Evolutionary conservation across 2,888 invertebrate species (phyloP), one percentile per base, ranked within the genome.

Genomic region (Drosophila sordidula): DNA sequence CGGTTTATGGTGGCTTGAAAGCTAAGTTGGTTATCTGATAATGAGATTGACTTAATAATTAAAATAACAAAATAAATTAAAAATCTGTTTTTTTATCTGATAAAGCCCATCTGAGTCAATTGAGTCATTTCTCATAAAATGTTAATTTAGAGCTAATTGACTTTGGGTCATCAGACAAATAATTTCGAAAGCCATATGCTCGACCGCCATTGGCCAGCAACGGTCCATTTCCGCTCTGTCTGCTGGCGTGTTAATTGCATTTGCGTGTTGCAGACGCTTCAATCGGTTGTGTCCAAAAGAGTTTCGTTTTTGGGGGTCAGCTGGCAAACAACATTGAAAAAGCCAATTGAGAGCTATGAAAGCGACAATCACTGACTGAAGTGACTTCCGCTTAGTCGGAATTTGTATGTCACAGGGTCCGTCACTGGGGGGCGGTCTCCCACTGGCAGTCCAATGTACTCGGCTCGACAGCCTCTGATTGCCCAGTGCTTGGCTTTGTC

Each of bases 241-340:
- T 86, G 84, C 71, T 68, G 84, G 87, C 84, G 89, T 88, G 84
- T 88, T 85, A 85, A 85, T 85, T 85, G 84, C 89, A 88, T 88
- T 85, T 88, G 87, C 87, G 89, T 85, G 89, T 78, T 80, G 84
- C 74, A 84, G 68, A 73, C 75, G 70, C 86, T 75, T 67, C 47
- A 39, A 54, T 41, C 54, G 49, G 45, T 6, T 54, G 63, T 62
- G 51, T 32, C 55, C 42, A 39, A 62, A 68, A 50, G 85, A 75
- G 72, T 80, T 83, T 70, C 69, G 68, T 70, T 79, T 73, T 80
- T 61, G 62, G 71, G 67, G 76, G 73, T 65, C 62, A 64, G 55
- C 70, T 63, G 63, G 62, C 88, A 86, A 88, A 85, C 88, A 85
- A 86, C 74, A 78, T 80, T 70, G 78, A 82, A 70, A 87, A 72